Evolutionary conservation across 2,888 invertebrate genomes (phyloP).

Genomic region (Scrobipalpa costella): DNA sequence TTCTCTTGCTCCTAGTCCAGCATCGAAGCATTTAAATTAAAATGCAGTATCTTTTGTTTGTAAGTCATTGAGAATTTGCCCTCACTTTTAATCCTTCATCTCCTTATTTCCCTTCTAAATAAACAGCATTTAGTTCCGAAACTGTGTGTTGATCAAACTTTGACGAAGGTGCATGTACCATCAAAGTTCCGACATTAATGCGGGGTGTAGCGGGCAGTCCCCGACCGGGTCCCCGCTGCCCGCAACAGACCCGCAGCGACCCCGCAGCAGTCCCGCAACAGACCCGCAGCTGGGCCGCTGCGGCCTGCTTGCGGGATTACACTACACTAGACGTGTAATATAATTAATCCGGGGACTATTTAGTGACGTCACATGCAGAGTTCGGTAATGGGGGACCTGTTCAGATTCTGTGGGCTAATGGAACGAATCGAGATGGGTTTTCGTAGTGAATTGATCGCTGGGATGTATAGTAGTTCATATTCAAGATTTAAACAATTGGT

Average conservation of each 20-base stretch:
- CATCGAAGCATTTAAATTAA: too few relatives aligned
- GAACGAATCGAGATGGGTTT: not conserved
- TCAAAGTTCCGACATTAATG: slow-evolving; percentile 1
- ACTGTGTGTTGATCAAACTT: not conserved
- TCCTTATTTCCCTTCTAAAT: not conserved
- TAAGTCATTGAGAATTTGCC: too few relatives aligned
- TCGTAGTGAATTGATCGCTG: too few relatives aligned
- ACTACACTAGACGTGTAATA: not conserved
- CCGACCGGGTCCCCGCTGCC: slow-evolving; percentile 4
- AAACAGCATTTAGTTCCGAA: not conserved
- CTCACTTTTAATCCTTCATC: too few relatives aligned
- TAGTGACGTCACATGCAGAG: slow-evolving; percentile 1
- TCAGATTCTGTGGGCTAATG: not conserved
- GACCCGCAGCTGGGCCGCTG: not conserved
- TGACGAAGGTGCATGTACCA: not conserved
- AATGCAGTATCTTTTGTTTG: too few relatives aligned
- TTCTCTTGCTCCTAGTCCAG: too few relatives aligned
- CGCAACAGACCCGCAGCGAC: not conserved
- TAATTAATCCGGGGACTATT: slow-evolving; percentile 3
- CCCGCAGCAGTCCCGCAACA: not conserved
- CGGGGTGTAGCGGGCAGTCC: not conserved
- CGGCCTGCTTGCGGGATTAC: slow-evolving; percentile 5
- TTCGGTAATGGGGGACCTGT: not conserved
- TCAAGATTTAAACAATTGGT: too few relatives aligned
- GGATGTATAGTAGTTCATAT: too few relatives aligned